Base-by-base conservation (phyloP, 2,888 invertebrate genomes). In the Rotaria macrura region DNA sequence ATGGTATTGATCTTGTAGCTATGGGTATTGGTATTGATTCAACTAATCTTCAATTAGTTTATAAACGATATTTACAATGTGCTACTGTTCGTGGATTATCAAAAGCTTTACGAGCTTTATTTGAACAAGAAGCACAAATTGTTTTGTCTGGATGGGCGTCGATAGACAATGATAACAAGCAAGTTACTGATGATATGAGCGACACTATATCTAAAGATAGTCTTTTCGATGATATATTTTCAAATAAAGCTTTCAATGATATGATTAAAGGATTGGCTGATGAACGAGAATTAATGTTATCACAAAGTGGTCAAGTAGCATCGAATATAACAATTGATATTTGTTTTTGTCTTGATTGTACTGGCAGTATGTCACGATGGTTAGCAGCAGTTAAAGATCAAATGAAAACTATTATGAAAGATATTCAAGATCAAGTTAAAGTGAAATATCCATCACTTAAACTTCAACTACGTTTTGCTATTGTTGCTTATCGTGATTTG, bases 291-390 rank as follows among this genome's bases (percentile, higher is more conserved):
- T 9, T 10, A 2, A 25, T 40, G 20, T 74, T 74, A 40, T 3
- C 2, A 6, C 2, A 74, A 10, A 57, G 29, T 57, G 29, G 29
- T 57, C 29, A 57, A 14, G 29, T 9, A 57, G 10, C 57, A 38
- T 40, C 74, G 20, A 20, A 74, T 74, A 23, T 74, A 9, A 40
- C 74, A 17, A 6, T 74, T 25, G 74, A 74, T 40, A 74, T 74
- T 38, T 74, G 74, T 40, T 74, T 74, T 40, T 74, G 74, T 74
- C 40, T 74, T 2, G 74, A 74, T 40, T 74, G 74, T 74, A 74
- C 74, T 25, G 74, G 74, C 23, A 74, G 74, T 40, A 74, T 74
- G 74, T 38, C 40, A 23, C 38, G 74, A 17, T 74, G 74, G 74
- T 25, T 74, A 23, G 1, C 38, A 38, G 23, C 23, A 40, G 40